These are phyloP conservation scores for Sarcophaga peregrina DNA, from an alignment of 1,140 invertebrate genomes.

Conservation along the genomic window DNA sequence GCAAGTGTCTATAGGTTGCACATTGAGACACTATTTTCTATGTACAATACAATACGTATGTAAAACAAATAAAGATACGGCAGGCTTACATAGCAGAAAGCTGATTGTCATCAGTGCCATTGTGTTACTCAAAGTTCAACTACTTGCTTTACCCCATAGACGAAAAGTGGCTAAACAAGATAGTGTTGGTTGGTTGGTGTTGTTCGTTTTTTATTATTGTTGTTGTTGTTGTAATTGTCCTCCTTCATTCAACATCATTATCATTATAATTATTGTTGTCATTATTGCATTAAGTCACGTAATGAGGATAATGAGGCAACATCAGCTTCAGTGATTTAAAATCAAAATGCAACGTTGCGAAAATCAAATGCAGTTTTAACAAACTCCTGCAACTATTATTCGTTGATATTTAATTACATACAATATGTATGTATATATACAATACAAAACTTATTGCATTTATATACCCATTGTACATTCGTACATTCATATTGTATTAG, in stretches of 20 bases:
- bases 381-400: not conserved
- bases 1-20: no score
- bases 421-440: not conserved
- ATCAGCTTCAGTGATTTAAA: not conserved
- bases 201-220: not conserved
- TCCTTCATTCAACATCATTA: constrained; percentile 22
- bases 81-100: no score
- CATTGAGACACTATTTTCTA: no score
- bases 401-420: not conserved
- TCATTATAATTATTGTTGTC: constrained; percentile 12
- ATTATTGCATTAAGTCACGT: constrained; percentile 27
- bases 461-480: no score
- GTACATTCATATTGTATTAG: not conserved
- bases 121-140: not conserved
- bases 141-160: not conserved
- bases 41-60: no score
- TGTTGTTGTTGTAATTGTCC: constrained; percentile 1
- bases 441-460: no score
- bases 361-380: constrained; percentile 14
- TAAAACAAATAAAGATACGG: no score
- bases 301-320: constrained; percentile 22
- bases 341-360: constrained; percentile 18
- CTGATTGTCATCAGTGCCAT: not conserved
- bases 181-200: not conserved
- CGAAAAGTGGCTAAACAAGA: not conserved